Percentiles rank a stretch among this genome's conserved stretches.
phyloP scores from a whole-genome alignment of 2,888 invertebrate genomes.

The Cheilosia vernalis region DNA sequence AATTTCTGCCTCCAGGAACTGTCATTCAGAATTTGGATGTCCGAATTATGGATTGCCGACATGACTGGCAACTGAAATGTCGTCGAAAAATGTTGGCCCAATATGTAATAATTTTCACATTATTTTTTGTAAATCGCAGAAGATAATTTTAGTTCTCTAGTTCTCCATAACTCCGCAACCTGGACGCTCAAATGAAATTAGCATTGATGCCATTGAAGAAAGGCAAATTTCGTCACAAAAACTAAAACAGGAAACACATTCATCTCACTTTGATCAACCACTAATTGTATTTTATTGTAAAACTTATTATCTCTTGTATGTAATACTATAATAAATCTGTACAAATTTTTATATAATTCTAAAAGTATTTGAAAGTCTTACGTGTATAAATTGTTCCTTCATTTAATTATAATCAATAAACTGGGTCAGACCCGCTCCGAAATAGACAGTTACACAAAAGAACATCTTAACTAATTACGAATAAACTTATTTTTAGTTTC shows the following conservation, averaged over 20 bases:
- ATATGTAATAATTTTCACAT: no score
- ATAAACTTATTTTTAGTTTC: not conserved
- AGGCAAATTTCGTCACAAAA: not conserved
- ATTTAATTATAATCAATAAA: conserved; percentile 18
- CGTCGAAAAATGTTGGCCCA: no score
- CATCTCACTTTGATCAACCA: not conserved
- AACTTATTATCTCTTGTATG: conserved; percentile 30
- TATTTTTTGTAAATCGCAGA: no score
- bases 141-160: no score
- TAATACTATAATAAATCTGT: conserved; percentile 37
- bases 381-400: conserved; percentile 1
- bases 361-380: conserved; percentile 1
- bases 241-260: not conserved
- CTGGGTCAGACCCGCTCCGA: conserved; percentile 57
- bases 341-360: conserved; percentile 8
- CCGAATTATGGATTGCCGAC: no score
- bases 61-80: no score
- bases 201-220: no score
- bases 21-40: no score
- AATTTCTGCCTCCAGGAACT: no score
- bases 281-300: conserved; percentile 52
- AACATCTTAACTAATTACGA: not conserved
- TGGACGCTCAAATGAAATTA: no score
- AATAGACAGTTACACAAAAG: not conserved
- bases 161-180: no score